Percentiles rank a stretch among this genome's conserved stretches.
These are phyloP conservation scores for Oenanthe melanoleuca DNA, from an alignment of 2,113 vertebrate genomes.

Conservation along the genomic window DNA sequence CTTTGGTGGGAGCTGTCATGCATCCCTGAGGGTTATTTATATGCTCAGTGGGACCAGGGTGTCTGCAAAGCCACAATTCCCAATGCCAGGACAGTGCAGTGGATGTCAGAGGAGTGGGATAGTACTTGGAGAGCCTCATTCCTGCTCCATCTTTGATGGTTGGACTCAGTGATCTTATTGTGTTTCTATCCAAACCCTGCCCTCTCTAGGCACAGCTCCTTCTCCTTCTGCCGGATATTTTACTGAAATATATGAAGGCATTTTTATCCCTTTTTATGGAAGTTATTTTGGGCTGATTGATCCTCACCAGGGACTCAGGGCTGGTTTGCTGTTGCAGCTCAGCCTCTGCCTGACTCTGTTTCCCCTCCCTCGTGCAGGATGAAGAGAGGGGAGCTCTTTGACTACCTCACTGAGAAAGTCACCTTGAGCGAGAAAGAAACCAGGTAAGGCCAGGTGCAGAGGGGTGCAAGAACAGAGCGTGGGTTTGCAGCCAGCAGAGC, in stretches of 20 bases:
- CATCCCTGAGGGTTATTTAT: constrained; percentile 33
- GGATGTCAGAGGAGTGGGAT: background rate
- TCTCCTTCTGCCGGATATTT: background rate
- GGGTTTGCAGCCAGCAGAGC: background rate
- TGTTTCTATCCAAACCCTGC: background rate
- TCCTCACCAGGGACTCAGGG: background rate
- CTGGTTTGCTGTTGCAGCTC: background rate
- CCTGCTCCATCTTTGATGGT: background rate
- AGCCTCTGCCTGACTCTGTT: background rate
- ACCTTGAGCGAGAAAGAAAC: constrained; percentile 96
- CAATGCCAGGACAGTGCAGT: background rate
- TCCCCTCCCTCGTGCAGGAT: constrained; percentile 75
- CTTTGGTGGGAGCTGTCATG: constrained; percentile 43
- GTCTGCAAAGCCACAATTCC: background rate
- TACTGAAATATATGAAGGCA: background rate
- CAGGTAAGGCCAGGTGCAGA: constrained; percentile 76
- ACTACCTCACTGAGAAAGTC: constrained; percentile 97
- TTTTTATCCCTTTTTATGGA: background rate
- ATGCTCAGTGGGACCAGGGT: background rate
- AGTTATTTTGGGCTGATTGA: background rate
- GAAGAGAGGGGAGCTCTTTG: constrained; percentile 96
- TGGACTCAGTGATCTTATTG: background rate
- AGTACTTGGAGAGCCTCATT: background rate
- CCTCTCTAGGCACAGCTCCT: background rate
- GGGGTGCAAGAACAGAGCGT: background rate